Evolutionary conservation across 2,797 vertebrate species (phyloP).

Genomic region (Champsocephalus gunnari): DNA sequence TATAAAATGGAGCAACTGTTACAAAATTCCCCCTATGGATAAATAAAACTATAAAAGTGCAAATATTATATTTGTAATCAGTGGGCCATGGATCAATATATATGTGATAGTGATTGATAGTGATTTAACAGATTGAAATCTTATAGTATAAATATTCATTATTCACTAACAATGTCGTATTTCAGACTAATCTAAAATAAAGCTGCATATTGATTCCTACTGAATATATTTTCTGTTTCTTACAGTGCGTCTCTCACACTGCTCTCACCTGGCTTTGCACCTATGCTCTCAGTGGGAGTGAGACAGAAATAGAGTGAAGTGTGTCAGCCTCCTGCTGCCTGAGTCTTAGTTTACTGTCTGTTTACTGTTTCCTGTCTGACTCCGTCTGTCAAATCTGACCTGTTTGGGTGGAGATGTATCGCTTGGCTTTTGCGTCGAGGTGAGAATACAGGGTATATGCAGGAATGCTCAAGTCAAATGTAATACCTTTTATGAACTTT

Average conservation of each 20-base stretch:
- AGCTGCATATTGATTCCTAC: background rate
- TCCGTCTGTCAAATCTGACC: slow-evolving; percentile 3
- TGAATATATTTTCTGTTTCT: background rate
- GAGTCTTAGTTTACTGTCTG: slow-evolving; percentile 18
- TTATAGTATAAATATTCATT: no score
- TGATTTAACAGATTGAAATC: no score
- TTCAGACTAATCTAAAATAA: background rate
- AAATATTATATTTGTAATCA: no score
- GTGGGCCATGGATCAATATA: no score
- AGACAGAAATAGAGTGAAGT: slow-evolving; percentile 48
- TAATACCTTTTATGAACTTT: no score
- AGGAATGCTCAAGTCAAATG: no score
- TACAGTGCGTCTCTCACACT: background rate
- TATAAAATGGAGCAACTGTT: no score
- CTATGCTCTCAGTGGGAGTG: slow-evolving; percentile 30
- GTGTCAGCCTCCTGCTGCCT: slow-evolving; percentile 18
- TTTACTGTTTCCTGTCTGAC: slow-evolving; percentile 11
- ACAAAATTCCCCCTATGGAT: no score
- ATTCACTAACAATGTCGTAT: background rate
- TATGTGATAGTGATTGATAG: no score
- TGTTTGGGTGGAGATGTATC: slow-evolving; percentile 3
- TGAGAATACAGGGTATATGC: background rate
- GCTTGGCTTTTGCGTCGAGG: background rate
- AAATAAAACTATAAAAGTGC: no score
- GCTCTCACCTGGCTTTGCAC: slow-evolving; percentile 35